Conservation (phyloP, 2,888 invertebrate genomes). For the Rotaria macrura region DNA sequence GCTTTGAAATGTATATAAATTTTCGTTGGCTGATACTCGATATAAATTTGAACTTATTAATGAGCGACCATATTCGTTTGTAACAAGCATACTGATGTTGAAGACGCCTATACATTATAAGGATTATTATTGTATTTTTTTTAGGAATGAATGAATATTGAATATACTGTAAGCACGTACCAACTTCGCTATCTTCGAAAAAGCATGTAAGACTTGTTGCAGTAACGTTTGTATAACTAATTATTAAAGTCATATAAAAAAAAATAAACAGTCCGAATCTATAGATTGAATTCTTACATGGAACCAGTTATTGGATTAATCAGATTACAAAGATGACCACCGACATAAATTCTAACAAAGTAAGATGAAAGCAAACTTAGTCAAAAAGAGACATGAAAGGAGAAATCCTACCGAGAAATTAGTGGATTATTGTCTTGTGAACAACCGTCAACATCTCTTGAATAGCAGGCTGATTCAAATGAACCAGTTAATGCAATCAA, state of each 20-base stretch:
- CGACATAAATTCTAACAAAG: conserved; percentile 17
- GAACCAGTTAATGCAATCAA: neutral
- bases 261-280: too few relatives aligned
- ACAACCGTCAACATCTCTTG: neutral
- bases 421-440: neutral
- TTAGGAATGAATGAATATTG: too few relatives aligned
- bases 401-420: neutral
- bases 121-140: too few relatives aligned
- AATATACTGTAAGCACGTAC: neutral
- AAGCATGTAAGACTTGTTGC: neutral
- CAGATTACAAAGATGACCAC: conserved; percentile 29
- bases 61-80: conserved; percentile 31
- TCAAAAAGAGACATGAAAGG: too few relatives aligned
- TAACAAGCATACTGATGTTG: conserved; percentile 23
- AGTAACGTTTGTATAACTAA: neutral
- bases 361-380: too few relatives aligned
- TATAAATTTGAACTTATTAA: neutral
- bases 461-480: neutral
- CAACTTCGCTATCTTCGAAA: conserved; percentile 21
- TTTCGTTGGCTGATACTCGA: conserved; percentile 14
- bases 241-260: neutral
- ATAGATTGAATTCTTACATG: neutral
- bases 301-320: conserved; percentile 23
- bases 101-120: neutral
- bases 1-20: conserved; percentile 22